phyloP scores from a whole-genome alignment of 2,888 invertebrate species.

The Flexamia atlantica region DNA sequence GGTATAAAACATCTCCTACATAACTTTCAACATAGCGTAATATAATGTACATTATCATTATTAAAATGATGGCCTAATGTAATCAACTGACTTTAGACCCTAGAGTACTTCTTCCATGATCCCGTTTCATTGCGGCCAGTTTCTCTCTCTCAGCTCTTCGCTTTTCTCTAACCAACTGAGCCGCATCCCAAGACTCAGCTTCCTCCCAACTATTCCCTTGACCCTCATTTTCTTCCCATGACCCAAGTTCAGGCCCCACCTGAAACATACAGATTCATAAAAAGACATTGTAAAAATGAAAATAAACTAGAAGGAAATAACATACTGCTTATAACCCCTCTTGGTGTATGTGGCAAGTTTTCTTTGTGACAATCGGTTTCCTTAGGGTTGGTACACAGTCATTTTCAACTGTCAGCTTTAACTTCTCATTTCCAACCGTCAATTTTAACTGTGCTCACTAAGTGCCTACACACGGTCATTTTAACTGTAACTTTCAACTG shows the following conservation, averaged over 20 bases:
- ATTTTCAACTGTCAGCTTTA: too few relatives aligned
- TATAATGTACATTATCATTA: not conserved
- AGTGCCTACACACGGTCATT: too few relatives aligned
- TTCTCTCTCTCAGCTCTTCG: slow-evolving; percentile 70
- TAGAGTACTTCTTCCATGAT: slow-evolving; percentile 45
- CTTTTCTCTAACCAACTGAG: slow-evolving; percentile 66
- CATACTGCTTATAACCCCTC: too few relatives aligned
- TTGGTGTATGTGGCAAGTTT: too few relatives aligned
- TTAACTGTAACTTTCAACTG: too few relatives aligned
- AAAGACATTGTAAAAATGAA: too few relatives aligned
- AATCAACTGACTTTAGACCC: slow-evolving; percentile 61
- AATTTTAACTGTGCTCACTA: too few relatives aligned
- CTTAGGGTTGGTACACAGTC: too few relatives aligned
- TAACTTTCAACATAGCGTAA: slow-evolving; percentile 7
- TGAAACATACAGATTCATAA: not conserved
- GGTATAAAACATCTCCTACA: slow-evolving; percentile 1
- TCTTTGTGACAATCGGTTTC: too few relatives aligned
- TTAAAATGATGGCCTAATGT: slow-evolving; percentile 18
- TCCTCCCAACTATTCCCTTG: slow-evolving; percentile 77
- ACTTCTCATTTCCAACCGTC: too few relatives aligned
- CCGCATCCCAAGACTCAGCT: slow-evolving; percentile 67
- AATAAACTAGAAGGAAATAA: too few relatives aligned
- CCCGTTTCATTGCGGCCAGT: slow-evolving; percentile 44
- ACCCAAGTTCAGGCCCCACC: slow-evolving; percentile 74
- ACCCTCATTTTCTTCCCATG: slow-evolving; percentile 77